Percentiles rank a stretch among this genome's conserved stretches.
These are phyloP conservation scores for Pimephales promelas DNA, from an alignment of 2,113 vertebrate genomes.

Conservation along the genomic window DNA sequence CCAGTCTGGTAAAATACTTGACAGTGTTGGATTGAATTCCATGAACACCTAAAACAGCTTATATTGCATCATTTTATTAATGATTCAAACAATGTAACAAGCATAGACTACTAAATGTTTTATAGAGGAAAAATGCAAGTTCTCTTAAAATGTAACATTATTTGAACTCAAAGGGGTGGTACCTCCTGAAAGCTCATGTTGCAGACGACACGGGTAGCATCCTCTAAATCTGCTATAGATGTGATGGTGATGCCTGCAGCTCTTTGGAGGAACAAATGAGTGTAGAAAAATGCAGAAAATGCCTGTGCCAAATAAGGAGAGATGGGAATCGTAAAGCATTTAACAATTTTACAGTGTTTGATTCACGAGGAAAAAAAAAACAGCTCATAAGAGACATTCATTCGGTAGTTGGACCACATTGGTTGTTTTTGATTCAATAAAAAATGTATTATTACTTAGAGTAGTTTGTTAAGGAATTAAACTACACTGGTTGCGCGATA, in stretches of 20 bases:
- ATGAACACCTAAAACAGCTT: not conserved
- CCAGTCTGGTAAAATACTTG: not conserved
- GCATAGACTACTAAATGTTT: not conserved
- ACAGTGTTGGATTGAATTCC: not conserved
- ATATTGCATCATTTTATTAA: not conserved
- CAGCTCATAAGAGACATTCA: not conserved
- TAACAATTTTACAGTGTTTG: not conserved
- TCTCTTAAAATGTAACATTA: not conserved
- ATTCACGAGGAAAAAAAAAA: not conserved
- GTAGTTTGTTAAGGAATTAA: too few species aligned
- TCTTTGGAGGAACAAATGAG: constrained; percentile 79
- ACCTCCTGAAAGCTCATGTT: constrained; percentile 79
- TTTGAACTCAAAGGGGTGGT: not conserved
- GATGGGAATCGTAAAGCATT: not conserved
- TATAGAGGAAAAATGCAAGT: constrained; percentile 18
- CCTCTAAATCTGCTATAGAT: constrained; percentile 73
- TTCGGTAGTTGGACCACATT: not conserved
- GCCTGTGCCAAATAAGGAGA: constrained; percentile 73
- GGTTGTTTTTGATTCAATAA: not conserved
- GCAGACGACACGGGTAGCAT: constrained; percentile 73
- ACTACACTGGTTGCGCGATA: too few species aligned
- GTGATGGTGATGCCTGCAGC: constrained; percentile 70
- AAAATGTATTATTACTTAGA: not conserved
- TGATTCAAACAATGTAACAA: not conserved
- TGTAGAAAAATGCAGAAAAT: constrained; percentile 93